phyloP scores from a whole-genome alignment of 2,888 invertebrate species.

The Diplazon laetatorius region DNA sequence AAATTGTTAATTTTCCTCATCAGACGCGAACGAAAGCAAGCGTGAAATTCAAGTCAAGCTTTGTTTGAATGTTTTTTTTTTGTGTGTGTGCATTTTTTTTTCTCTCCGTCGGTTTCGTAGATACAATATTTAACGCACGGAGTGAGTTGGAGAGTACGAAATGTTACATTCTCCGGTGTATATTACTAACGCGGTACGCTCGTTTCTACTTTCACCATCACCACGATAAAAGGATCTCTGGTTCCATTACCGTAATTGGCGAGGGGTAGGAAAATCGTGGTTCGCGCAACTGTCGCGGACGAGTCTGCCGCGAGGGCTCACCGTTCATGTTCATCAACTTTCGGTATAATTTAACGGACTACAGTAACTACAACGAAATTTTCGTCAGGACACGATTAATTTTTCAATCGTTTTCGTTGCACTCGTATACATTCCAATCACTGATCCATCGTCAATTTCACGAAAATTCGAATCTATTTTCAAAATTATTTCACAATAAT shows the following conservation, averaged over 20 bases:
- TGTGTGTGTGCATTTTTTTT: constrained; percentile 30
- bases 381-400: background rate
- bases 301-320: constrained; percentile 37
- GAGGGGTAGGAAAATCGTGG: constrained; percentile 48
- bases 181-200: constrained; percentile 58
- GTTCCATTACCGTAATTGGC: constrained; percentile 74
- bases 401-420: background rate
- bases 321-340: constrained; percentile 60
- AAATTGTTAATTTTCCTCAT: constrained; percentile 62
- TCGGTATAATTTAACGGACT: constrained; percentile 44
- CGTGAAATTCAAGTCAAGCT: background rate
- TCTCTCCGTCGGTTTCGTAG: constrained; percentile 27
- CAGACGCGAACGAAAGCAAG: background rate
- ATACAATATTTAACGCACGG: constrained; percentile 40
- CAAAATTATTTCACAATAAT: too few relatives aligned
- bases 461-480: background rate
- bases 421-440: background rate
- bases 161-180: constrained; percentile 57
- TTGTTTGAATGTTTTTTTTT: too few relatives aligned
- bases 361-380: constrained; percentile 1
- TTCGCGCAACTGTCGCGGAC: constrained; percentile 42
- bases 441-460: background rate
- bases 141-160: constrained; percentile 46
- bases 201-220: constrained; percentile 62
- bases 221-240: constrained; percentile 72